Base-by-base conservation (phyloP, 37 sponge, comb jelly and placozoan species). In the Chondrilla cf. caribensis region DNA sequence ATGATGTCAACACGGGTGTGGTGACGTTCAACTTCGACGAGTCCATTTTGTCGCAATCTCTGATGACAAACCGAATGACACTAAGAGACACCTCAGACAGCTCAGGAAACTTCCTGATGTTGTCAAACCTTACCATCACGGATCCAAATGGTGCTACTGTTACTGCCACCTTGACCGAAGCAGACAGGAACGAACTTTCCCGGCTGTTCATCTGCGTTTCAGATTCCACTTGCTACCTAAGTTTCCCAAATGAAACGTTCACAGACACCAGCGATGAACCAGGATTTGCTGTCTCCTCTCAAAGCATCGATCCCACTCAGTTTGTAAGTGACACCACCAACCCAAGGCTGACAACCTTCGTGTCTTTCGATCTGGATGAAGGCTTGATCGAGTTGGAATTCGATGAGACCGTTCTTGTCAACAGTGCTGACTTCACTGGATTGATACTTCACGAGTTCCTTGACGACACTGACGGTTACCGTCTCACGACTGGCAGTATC, bases 401-500 rank as follows among this genome's bases (percentile, higher is more conserved):
- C 39, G 76, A 73, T 73, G 76, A 73, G 36, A 73, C 76, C 0
- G 11, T 73, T 2, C 43, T 39, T 17, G 47, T 6, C 24, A 24
- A n/a, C 24, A 40, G 17, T 21, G 24, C 39, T 39, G 47, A 40
- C 36, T 37, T 42, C 41, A 39, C 76, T 38, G 43, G 44, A 19
- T 2, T 73, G 21, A 38, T 24, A 36, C 76, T 73, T 2, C 76
- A 73, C 44, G 18, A 43, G 41, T 36, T 37, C 3, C n/a, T 15
- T 6, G 76, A 73, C 36, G 76, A 73, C 76, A 51, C n/a, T 21
- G 32, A 24, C 9, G 65, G 84, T n/a, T 88, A 79, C 70, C 88
- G 86, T 7, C 83, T 96, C 3, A 90, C 89, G 17, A 58, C 19
- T 60, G 88, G 88, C 0, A 58, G 21, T 0, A 38, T 89, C 0